Evolutionary conservation across 2,113 vertebrate genomes (phyloP), one percentile per base, ranked within the genome.

Genomic region (Galeopterus variegatus): DNA sequence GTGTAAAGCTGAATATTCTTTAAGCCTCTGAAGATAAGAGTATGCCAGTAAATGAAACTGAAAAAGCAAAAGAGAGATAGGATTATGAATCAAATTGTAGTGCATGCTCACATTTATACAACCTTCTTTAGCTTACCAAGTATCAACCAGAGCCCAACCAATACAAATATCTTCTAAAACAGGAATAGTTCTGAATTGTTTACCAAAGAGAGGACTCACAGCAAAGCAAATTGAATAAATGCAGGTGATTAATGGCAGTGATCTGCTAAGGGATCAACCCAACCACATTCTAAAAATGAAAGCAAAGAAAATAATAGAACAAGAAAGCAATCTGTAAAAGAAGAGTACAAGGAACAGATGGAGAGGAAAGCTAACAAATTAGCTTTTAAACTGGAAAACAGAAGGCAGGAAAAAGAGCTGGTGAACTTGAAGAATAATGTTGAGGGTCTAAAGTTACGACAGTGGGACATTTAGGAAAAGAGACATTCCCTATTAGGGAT

Each of bases 71-170:
- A 31, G 99, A 99, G 94, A 99, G 99, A 95, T 99, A 98, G 99
- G 99, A 99, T 98, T 99, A 99, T 62, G 99, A 99, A 96, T 99
- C 99, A 64, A 99, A 99, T 98, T 98, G 99, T 97, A 99, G 99
- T 97, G 99, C 99, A 5, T 99, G 99, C 73, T 99, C 99, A 92
- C 99, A 99, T 97, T 98, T 99, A 8, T 99, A 99, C 85, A 99
- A 99, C 98, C 98, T 99, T 80, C 99, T 99, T 79, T 99, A 99
- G 56, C 97, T 99, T 94, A 99, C 99, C 52, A 96, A 98, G 45
- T 99, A 99, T 4, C 99, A 99, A 62, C 95, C 98, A 67, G 99
- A 99, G 99, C 67, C 93, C 21, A 99, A 97, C 96, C 97, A 52
- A 99, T 99, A 97, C 98, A 96, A 3, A 98, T 99, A 90, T 99